Base-by-base conservation (phyloP, 2,113 vertebrate genomes). In the Rhinolophus sinicus region DNA sequence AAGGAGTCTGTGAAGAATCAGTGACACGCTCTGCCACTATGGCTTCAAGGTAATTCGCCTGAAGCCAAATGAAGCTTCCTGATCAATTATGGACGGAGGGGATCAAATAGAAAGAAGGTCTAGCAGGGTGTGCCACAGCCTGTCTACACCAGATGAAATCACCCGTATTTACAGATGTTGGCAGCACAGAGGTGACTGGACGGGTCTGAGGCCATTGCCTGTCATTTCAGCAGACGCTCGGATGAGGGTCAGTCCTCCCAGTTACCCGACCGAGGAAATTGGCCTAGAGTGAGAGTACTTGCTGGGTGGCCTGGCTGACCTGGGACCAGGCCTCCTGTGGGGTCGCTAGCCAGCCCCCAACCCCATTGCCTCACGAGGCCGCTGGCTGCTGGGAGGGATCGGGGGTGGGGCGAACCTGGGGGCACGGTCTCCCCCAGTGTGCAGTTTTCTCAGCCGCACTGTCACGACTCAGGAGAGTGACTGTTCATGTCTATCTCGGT, bases 61-160 rank as follows among this genome's bases (percentile, higher is more conserved):
- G 52, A 88, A 62, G 83, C 75, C 70, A 54, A 75, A 78, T 60
- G 76, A 95, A 95, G 40, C 92, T 90, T 95, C 92, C 70, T 73
- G 92, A 94, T 97, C 89, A 90, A 94, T 97, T 96, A 93, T 26
- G 64, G 85, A 75, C 90, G 54, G 83, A 92, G 28, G 52, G 54
- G 52, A 40, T 84, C 81, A 89, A 84, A 65, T 50, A 2, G 0
- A 50, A 50, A 47, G 70, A 40, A 35, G 52, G 65, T 60, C 14
- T 14, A 14, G 56, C 60, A 72, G 58, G 58, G 24, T 87, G 12
- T 54, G 64, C 58, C 47, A 58, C 5, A 21, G 62, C 54, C 81
- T 86, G 62, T 4, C 47, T 11, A 11, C 9, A 1, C 10, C 47
- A 52, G 85, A 47, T 13, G 40, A 58, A 89, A 82, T 56, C 64